Evolutionary conservation across 2,113 vertebrate species (phyloP), one percentile per base, ranked within the genome.

Genomic region (Heptranchias perlo): DNA sequence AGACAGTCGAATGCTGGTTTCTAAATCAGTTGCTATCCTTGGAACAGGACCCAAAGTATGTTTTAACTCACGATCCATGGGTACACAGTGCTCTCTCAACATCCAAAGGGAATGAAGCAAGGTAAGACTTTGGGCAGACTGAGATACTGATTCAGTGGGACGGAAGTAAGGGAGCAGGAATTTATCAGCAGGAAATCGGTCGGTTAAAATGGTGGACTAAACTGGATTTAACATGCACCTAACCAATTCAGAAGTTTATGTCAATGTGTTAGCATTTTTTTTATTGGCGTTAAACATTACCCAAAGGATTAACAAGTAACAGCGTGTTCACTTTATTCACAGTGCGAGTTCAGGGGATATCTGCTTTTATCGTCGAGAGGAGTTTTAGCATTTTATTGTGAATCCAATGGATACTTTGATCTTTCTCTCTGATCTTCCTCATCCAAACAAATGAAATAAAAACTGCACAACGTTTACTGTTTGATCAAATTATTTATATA

Each of bases 1-100:
- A 8, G 96, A 96, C 58, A 96, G 93, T n/a, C 61, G 96, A 4
- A 96, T 96, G 78, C 96, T 96, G 7, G 82, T 49, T 65, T 49
- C 62, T 13, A 16, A 1, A n/a, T 62, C 52, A n/a, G 58, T n/a
- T 62, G 89, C 1, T 58, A 93, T 23, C 58, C 89, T 39, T 86
- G 84, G 47, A 49, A 28, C 8, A n/a, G 54, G 89, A 18, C 54
- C 35, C 31, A n/a, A 93, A 39, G 52, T 21, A 39, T 16, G 35
- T 93, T 62, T 62, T 62, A n/a, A 62, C 58, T 93, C 58, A n/a
- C 89, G 28, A 39, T 52, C 23, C 84, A 86, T 86, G 84, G 47
- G 5, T 18, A 0, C 44, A 86, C 23, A 52, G 52, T 82, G 16
- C 73, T 76, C 31, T 16, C n/a, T 0, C 10, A 78, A 39, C n/a